Percentiles rank a stretch among this genome's conserved stretches.
Conservation (phyloP, 2,797 vertebrate genomes). For the Hypotaenidia philippensis region DNA sequence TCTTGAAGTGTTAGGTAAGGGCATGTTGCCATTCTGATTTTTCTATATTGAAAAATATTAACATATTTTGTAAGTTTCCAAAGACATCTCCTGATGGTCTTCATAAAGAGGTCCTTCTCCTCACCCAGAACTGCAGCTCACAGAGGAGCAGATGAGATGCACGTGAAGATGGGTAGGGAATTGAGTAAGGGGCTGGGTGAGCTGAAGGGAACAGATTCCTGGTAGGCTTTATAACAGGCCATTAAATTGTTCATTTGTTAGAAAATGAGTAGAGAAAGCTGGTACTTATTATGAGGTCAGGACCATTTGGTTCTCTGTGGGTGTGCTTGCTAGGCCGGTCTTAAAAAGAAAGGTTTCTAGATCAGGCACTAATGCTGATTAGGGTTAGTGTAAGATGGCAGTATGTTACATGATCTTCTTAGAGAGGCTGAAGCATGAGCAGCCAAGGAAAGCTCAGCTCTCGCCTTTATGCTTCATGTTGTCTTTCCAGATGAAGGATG, state of each 20-base stretch:
- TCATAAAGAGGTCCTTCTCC: background rate
- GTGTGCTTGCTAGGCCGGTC: background rate
- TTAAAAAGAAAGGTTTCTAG: background rate
- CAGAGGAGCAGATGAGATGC: background rate
- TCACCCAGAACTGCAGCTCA: background rate
- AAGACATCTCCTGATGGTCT: background rate
- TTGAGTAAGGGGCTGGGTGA: background rate
- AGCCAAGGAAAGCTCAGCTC: background rate
- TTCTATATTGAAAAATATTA: background rate
- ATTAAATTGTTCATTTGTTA: background rate
- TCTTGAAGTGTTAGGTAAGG: background rate
- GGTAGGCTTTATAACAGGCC: background rate
- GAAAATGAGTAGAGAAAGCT: background rate
- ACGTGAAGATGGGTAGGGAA: background rate
- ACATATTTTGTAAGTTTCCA: background rate
- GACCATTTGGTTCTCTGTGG: background rate
- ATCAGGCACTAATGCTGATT: background rate
- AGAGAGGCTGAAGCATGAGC: background rate
- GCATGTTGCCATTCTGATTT: background rate
- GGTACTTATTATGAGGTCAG: background rate
- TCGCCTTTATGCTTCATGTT: background rate
- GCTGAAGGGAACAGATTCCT: background rate
- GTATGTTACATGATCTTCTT: background rate
- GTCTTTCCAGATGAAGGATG: background rate
- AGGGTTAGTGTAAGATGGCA: background rate